phyloP scores from a whole-genome alignment of 2,888 invertebrate species.

The Synanthedon myopaeformis region DNA sequence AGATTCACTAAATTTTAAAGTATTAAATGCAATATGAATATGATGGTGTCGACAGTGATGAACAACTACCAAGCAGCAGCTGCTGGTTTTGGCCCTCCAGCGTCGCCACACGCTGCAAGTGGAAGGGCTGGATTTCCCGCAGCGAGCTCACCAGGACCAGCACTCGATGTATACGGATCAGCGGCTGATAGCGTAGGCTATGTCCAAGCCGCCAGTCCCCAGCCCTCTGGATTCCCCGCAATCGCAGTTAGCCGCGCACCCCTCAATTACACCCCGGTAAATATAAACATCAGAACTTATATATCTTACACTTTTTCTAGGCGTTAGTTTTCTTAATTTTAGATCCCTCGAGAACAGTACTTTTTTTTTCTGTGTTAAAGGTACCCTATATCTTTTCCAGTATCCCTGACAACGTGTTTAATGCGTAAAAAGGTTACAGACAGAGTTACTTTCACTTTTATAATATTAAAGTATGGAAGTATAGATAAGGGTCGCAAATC shows the following conservation, averaged over 20 bases:
- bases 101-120: slow-evolving; percentile 82
- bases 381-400: no score
- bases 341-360: no score
- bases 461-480: no score
- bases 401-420: no score
- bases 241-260: slow-evolving; percentile 94
- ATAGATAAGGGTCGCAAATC: no score
- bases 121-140: slow-evolving; percentile 86
- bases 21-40: background rate
- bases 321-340: no score
- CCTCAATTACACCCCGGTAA: slow-evolving; percentile 93
- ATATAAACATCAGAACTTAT: slow-evolving; percentile 22
- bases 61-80: slow-evolving; percentile 93
- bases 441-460: no score
- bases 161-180: slow-evolving; percentile 94
- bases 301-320: no score
- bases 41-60: slow-evolving; percentile 80
- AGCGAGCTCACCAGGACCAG: slow-evolving; percentile 91
- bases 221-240: slow-evolving; percentile 94
- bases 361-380: no score
- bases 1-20: no score
- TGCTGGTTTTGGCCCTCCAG: slow-evolving; percentile 84
- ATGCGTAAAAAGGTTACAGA: no score
- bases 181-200: slow-evolving; percentile 92
- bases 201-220: slow-evolving; percentile 97